Percentiles rank a stretch among this genome's conserved stretches.
Conservation (phyloP, 2,888 invertebrate genomes). For the Gibbula magus region DNA sequence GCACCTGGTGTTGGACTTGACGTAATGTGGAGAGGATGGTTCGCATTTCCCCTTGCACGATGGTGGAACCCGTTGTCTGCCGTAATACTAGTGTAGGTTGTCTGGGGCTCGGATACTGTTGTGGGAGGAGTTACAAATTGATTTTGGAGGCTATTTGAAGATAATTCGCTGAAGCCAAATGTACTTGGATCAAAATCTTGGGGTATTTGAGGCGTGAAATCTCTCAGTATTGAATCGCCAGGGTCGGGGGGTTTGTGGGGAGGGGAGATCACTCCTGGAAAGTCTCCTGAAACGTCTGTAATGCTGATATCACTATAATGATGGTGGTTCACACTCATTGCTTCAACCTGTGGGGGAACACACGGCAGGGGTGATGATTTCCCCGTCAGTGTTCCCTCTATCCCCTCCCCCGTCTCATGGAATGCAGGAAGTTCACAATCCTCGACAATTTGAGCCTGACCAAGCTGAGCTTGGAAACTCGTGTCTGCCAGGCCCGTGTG, state of each 20-base stretch:
- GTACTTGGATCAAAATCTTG: conserved; percentile 11
- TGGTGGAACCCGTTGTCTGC: neutral
- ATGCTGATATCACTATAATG: conserved; percentile 24
- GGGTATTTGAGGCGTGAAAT: neutral
- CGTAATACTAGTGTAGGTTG: conserved; percentile 11
- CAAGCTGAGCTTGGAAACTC: conserved; percentile 9
- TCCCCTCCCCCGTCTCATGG: neutral
- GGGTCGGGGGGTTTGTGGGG: neutral
- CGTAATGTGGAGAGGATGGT: neutral
- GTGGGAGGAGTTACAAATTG: neutral
- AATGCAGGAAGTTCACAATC: conserved; percentile 13
- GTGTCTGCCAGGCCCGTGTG: neutral
- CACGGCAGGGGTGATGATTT: neutral
- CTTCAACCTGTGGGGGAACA: neutral
- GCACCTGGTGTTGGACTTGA: neutral
- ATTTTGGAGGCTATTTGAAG: neutral
- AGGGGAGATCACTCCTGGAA: conserved; percentile 10
- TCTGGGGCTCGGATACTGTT: neutral
- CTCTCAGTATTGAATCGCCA: neutral
- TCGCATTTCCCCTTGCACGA: neutral
- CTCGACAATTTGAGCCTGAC: neutral
- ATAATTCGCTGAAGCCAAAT: neutral
- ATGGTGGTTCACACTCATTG: neutral
- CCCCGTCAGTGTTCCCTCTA: neutral
- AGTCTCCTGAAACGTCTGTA: conserved; percentile 10